Conservation (phyloP, 2,113 vertebrate genomes). For the Phrynosoma blainvillii region DNA sequence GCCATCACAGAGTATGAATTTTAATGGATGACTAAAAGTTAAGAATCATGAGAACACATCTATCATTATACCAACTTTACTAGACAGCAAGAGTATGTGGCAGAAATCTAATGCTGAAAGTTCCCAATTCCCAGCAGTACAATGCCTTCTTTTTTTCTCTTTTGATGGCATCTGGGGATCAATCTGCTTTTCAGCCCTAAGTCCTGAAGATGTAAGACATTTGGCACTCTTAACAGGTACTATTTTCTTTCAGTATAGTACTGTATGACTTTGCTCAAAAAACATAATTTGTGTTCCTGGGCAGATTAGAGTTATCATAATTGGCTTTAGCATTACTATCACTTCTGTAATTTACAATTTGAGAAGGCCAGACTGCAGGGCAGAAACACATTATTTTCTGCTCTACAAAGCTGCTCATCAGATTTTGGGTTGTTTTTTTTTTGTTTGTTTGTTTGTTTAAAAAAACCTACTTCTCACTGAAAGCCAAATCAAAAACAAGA, state of each 20-base stretch:
- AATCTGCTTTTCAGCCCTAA: neutral
- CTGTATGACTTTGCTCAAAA: neutral
- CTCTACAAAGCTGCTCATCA: neutral
- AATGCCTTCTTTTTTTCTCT: neutral
- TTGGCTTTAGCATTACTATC: neutral
- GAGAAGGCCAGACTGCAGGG: constrained; percentile 4
- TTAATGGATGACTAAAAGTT: neutral
- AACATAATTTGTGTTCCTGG: constrained; percentile 6
- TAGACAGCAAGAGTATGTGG: neutral
- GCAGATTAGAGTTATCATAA: constrained; percentile 12
- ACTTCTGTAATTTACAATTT: constrained; percentile 17
- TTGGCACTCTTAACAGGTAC: neutral
- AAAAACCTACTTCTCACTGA: neutral
- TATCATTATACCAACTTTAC: neutral
- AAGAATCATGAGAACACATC: neutral
- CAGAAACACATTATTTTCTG: constrained; percentile 9
- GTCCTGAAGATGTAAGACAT: neutral
- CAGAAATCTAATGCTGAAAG: neutral
- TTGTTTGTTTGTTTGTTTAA: too few relatives aligned
- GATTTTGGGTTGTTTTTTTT: neutral
- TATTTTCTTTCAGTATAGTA: neutral
- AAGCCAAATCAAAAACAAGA: constrained; percentile 13
- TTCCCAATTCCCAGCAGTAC: neutral
- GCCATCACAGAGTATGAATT: neutral
- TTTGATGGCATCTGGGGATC: neutral